Percentiles rank a stretch among this genome's conserved stretches.
These are phyloP conservation scores for Orius insidiosus DNA, from an alignment of 1,140 invertebrate genomes.

Conservation along the genomic window DNA sequence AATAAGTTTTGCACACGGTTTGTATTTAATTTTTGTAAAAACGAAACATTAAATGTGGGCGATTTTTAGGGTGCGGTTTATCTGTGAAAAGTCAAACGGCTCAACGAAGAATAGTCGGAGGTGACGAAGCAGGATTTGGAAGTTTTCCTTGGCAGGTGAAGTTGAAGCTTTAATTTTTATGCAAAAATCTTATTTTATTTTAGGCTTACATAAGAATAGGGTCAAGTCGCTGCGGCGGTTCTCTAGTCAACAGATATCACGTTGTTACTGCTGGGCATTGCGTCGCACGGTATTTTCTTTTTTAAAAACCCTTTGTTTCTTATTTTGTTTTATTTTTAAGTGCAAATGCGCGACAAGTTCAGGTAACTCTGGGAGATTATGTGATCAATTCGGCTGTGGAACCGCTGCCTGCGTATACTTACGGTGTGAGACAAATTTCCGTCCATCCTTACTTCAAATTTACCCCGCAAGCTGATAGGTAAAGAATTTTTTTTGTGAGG, in stretches of 20 bases:
- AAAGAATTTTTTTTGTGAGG: no score
- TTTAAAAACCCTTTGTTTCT: neutral
- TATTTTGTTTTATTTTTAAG: slow-evolving; percentile 26
- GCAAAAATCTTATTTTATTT: slow-evolving; percentile 23
- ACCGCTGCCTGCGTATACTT: slow-evolving; percentile 72
- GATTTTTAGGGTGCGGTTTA: slow-evolving; percentile 64
- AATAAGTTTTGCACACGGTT: neutral
- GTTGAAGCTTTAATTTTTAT: neutral
- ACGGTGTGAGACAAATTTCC: slow-evolving; percentile 70
- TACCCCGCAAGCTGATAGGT: slow-evolving; percentile 53
- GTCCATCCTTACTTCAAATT: slow-evolving; percentile 92
- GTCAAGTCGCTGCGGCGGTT: slow-evolving; percentile 80
- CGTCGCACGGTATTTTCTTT: slow-evolving; percentile 50
- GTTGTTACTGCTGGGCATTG: slow-evolving; percentile 94
- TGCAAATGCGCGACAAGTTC: slow-evolving; percentile 70
- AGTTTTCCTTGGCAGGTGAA: slow-evolving; percentile 83
- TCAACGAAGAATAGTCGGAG: slow-evolving; percentile 77
- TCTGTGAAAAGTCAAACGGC: slow-evolving; percentile 65
- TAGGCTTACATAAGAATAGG: slow-evolving; percentile 83
- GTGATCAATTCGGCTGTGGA: slow-evolving; percentile 84
- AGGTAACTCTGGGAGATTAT: slow-evolving; percentile 83
- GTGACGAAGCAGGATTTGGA: slow-evolving; percentile 82
- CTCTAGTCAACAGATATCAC: slow-evolving; percentile 76
- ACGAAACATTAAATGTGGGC: slow-evolving; percentile 2
- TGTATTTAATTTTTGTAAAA: neutral